A percentile compares a stretch with the other conserved stretches of the same genome.
phyloP scores from a whole-genome alignment of 2,797 vertebrate species.

The Halcyon chelicuti region DNA sequence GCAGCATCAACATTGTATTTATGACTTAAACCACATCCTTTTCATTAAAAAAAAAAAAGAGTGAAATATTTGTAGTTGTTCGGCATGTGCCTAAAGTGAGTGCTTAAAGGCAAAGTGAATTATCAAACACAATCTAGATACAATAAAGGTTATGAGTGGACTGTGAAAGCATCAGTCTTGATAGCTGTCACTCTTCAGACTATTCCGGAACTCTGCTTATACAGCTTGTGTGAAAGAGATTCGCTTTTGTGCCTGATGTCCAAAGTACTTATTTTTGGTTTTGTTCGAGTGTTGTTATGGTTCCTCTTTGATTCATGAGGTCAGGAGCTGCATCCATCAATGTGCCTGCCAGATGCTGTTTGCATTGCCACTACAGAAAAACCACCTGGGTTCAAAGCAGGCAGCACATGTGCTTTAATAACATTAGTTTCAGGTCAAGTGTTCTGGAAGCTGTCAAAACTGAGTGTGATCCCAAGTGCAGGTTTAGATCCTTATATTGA shows the following conservation, averaged over 20 bases:
- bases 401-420: neutral
- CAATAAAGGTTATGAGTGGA: neutral
- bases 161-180: neutral
- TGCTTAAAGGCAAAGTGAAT: neutral
- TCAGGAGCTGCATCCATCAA: neutral
- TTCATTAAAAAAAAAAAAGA: neutral
- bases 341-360: neutral
- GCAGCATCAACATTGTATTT: neutral
- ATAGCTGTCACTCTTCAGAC: neutral
- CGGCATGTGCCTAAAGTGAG: neutral
- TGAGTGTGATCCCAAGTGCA: fast-evolving
- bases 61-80: neutral
- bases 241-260: neutral
- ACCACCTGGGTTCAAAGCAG: neutral
- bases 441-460: neutral
- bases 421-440: neutral
- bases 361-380: neutral
- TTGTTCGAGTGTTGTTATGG: neutral
- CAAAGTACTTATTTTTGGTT: neutral
- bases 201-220: neutral
- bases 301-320: neutral
- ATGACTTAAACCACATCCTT: neutral
- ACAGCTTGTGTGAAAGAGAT: neutral
- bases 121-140: neutral
- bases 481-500: neutral